These are phyloP conservation scores for Gopherus flavomarginatus DNA, from an alignment of 2,113 vertebrate genomes.

Conservation along the genomic window DNA sequence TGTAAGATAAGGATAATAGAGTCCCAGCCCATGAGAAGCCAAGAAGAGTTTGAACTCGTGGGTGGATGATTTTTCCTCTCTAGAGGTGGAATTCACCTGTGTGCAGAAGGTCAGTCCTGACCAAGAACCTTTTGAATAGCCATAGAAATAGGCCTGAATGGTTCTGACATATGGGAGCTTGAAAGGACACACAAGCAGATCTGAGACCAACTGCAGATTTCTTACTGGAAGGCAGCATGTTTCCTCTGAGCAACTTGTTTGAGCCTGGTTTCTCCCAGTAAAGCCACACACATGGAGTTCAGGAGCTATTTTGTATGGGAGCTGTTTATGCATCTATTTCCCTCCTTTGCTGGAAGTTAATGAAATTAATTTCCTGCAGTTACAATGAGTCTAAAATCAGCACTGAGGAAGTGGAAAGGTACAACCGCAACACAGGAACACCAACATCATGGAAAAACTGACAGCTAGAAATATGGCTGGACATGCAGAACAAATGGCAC, in stretches of 20 bases:
- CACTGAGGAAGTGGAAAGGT: not conserved
- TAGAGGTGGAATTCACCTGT: not conserved
- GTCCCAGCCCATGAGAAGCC: not conserved
- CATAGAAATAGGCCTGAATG: not conserved
- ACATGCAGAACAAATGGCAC: too few species aligned
- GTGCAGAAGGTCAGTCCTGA: not conserved
- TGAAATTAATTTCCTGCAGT: not conserved
- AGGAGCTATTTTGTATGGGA: not conserved
- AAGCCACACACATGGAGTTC: not conserved
- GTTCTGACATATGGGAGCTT: not conserved
- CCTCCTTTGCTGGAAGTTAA: not conserved
- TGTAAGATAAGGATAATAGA: not conserved
- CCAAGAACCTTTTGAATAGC: not conserved
- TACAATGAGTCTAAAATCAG: not conserved
- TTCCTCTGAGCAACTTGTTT: not conserved
- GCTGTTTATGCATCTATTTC: not conserved
- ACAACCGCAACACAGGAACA: not conserved
- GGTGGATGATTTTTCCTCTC: not conserved
- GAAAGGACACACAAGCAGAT: not conserved
- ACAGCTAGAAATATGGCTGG: too few species aligned
- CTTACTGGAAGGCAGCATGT: not conserved
- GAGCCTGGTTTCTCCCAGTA: not conserved
- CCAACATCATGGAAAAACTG: not conserved
- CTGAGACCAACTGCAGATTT: not conserved
- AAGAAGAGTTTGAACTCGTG: too few species aligned